Percentiles rank a stretch among this genome's conserved stretches.
Conservation (phyloP, 2,888 invertebrate genomes). For the Pheosia gnoma region DNA sequence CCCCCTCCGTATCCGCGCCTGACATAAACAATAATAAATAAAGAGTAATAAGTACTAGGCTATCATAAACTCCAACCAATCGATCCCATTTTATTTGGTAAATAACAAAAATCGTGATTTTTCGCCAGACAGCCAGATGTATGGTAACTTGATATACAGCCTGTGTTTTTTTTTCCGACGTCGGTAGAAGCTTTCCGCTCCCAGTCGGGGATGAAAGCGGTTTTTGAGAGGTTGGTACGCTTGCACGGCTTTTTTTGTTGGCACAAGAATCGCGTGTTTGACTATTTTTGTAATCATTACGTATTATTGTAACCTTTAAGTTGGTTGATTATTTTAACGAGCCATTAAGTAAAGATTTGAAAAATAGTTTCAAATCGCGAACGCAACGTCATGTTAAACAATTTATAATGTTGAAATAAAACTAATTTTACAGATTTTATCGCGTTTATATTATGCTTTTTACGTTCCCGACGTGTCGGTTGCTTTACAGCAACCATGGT, state of each 20-base stretch:
- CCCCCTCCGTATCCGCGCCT: too few species aligned
- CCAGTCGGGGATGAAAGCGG: slow-evolving; percentile 47
- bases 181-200: slow-evolving; percentile 44
- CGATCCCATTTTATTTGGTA: slow-evolving; percentile 34
- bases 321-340: too few species aligned
- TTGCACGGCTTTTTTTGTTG: slow-evolving; percentile 27
- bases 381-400: too few species aligned
- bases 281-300: slow-evolving; percentile 23
- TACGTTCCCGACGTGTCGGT: too few species aligned
- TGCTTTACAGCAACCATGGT: too few species aligned
- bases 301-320: too few species aligned
- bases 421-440: too few species aligned
- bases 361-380: too few species aligned
- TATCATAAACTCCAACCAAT: slow-evolving; percentile 24
- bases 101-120: slow-evolving; percentile 35
- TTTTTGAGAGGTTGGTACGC: slow-evolving; percentile 40
- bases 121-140: slow-evolving; percentile 45
- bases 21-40: not conserved
- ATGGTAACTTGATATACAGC: slow-evolving; percentile 46
- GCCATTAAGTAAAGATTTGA: too few species aligned
- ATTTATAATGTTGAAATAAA: too few species aligned
- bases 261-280: slow-evolving; percentile 28
- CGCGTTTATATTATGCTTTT: too few species aligned
- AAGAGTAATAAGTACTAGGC: slow-evolving; percentile 22
- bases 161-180: slow-evolving; percentile 33